Conservation (phyloP, 2,113 vertebrate genomes). For the Aleadryas rufinucha region DNA sequence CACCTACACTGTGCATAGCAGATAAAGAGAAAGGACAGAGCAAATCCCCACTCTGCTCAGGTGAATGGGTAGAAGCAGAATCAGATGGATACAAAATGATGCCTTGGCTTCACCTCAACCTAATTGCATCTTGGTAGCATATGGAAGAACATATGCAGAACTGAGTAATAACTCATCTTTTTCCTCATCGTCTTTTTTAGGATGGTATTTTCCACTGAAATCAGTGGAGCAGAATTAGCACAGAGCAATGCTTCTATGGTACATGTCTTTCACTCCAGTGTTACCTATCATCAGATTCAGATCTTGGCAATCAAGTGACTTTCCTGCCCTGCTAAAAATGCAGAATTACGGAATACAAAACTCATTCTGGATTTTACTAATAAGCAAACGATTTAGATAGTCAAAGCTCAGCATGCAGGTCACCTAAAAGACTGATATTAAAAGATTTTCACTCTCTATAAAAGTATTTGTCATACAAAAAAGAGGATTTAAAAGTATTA, state of each 20-base stretch:
- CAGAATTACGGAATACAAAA: neutral
- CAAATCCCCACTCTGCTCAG: neutral
- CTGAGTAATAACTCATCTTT: neutral
- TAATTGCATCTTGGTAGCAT: neutral
- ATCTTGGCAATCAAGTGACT: neutral
- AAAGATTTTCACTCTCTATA: neutral
- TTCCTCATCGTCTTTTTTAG: neutral
- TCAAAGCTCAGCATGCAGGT: neutral
- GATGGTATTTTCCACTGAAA: neutral
- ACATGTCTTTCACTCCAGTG: neutral
- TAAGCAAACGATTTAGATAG: neutral
- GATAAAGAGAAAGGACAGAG: neutral
- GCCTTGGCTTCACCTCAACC: neutral
- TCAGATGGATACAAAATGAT: neutral
- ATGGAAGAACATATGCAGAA: neutral
- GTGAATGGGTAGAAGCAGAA: neutral
- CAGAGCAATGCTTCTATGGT: neutral
- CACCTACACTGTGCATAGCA: neutral
- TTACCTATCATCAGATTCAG: neutral
- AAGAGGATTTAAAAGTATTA: fast-evolving
- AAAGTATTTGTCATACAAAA: neutral
- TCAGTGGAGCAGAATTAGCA: neutral
- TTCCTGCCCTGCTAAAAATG: neutral
- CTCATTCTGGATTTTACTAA: neutral
- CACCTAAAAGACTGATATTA: neutral